Evolutionary conservation across 2,888 invertebrate genomes (phyloP).

Genomic region (Panopea generosa): DNA sequence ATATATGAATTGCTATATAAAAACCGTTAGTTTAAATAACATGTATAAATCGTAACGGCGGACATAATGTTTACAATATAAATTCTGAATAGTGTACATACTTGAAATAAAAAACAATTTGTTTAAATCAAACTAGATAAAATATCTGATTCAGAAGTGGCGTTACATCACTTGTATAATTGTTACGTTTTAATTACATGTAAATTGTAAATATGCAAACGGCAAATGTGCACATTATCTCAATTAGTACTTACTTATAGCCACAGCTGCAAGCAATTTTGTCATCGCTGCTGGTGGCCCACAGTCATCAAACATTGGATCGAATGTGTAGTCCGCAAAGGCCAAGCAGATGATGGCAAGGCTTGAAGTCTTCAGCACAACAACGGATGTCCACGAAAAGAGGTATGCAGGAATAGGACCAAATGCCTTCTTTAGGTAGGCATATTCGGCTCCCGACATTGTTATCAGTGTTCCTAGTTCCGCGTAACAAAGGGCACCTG

Average conservation of each 20-base stretch:
- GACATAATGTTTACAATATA: too few relatives aligned
- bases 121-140: too few relatives aligned
- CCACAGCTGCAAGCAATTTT: slow-evolving; percentile 68
- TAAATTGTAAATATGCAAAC: too few relatives aligned
- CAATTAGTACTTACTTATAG: slow-evolving; percentile 69
- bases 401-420: slow-evolving; percentile 85
- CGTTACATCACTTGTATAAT: too few relatives aligned
- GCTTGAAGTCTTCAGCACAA: slow-evolving; percentile 81
- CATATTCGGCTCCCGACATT: slow-evolving; percentile 92
- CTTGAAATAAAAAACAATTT: too few relatives aligned
- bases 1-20: too few relatives aligned
- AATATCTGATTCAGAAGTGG: too few relatives aligned
- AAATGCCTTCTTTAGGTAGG: slow-evolving; percentile 87
- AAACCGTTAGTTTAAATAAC: too few relatives aligned
- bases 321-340: slow-evolving; percentile 74
- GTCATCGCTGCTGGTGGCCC: slow-evolving; percentile 68
- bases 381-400: slow-evolving; percentile 87
- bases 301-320: slow-evolving; percentile 73
- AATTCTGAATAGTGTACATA: too few relatives aligned
- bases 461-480: slow-evolving; percentile 92
- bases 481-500: slow-evolving; percentile 92
- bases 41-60: too few relatives aligned
- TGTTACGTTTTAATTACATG: too few relatives aligned
- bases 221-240: too few relatives aligned
- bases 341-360: slow-evolving; percentile 86